Conservation (phyloP, 2,113 vertebrate genomes). For the Bos taurus region DNA sequence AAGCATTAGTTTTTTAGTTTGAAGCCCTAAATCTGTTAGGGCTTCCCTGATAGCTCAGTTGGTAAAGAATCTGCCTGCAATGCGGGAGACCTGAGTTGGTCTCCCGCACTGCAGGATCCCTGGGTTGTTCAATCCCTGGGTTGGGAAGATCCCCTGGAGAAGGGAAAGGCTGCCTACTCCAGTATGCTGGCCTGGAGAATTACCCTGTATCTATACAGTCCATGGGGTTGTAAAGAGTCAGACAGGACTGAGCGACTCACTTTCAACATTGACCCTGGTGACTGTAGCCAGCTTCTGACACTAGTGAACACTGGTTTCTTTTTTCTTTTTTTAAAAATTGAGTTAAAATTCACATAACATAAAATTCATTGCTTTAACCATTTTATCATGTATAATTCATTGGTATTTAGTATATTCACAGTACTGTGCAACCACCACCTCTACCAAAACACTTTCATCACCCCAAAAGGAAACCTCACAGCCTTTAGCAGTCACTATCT, state of each 20-base stretch:
- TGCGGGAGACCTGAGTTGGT: neutral
- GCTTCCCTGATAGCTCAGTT: neutral
- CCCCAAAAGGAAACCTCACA: neutral
- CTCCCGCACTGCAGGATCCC: neutral
- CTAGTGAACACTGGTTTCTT: neutral
- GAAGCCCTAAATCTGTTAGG: neutral
- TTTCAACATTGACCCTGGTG: neutral
- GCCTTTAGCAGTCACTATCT: neutral
- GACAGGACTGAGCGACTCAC: neutral
- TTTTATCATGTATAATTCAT: neutral
- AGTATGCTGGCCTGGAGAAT: neutral
- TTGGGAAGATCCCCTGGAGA: neutral
- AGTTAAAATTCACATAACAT: neutral
- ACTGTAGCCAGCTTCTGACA: neutral
- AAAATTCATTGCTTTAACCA: neutral
- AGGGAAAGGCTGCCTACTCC: neutral
- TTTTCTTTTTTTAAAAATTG: neutral
- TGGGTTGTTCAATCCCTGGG: neutral
- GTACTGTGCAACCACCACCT: neutral
- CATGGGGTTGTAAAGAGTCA: neutral
- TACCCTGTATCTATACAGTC: neutral
- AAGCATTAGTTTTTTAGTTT: neutral
- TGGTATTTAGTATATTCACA: neutral
- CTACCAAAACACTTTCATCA: neutral
- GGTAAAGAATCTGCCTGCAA: neutral